These are phyloP conservation scores for Chironomus tepperi DNA, from an alignment of 1,140 invertebrate genomes.

Conservation along the genomic window DNA sequence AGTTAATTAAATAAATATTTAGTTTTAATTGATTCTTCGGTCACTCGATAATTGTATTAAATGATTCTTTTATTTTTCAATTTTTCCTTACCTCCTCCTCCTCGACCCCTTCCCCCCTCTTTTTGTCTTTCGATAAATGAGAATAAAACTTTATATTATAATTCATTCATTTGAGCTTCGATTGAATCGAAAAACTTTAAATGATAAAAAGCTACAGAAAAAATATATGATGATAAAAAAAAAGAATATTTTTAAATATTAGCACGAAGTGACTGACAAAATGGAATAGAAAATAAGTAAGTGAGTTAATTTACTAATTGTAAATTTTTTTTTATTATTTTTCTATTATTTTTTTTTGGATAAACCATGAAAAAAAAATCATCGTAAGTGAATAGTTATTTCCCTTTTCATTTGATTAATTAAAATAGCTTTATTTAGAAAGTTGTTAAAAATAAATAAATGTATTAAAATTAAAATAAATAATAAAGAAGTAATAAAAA, in stretches of 20 bases:
- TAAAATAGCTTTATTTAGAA: constrained; percentile 11
- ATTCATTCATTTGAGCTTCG: not conserved
- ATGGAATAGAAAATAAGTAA: constrained; percentile 7
- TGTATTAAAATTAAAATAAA: constrained; percentile 15
- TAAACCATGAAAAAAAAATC: not conserved
- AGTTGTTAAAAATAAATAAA: constrained; percentile 10
- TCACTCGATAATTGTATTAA: not conserved
- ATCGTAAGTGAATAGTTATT: not conserved
- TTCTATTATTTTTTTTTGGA: not conserved
- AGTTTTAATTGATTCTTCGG: not conserved
- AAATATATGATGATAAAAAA: not conserved
- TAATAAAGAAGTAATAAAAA: constrained; percentile 9
- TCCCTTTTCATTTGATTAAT: not conserved
- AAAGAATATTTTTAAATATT: constrained; percentile 10
- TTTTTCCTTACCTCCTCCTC: not conserved
- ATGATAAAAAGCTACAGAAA: not conserved
- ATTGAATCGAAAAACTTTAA: constrained; percentile 8
- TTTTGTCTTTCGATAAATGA: not conserved
- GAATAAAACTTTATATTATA: not conserved
- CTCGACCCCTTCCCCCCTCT: not conserved
- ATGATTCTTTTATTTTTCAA: not conserved
- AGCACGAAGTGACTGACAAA: constrained; percentile 11
- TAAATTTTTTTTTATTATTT: constrained; percentile 1
- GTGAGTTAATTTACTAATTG: constrained; percentile 9
- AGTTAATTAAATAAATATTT: constrained; percentile 10